phyloP scores from a whole-genome alignment of 2,113 vertebrate genomes.

The Shinisaurus crocodilurus region DNA sequence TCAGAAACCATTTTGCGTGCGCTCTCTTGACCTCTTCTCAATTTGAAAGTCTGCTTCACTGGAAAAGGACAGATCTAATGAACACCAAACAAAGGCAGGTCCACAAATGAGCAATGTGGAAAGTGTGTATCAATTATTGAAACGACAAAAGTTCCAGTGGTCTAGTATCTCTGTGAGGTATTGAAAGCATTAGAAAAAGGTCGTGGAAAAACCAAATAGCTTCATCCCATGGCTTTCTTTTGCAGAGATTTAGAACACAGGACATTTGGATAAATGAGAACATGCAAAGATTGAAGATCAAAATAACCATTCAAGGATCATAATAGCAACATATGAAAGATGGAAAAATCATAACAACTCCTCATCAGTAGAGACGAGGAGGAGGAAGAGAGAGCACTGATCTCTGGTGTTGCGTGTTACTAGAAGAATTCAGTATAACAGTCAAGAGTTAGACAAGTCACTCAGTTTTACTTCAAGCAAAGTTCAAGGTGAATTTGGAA shows the following conservation, averaged over 20 bases:
- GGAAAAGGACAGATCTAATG: slow-evolving; percentile 51
- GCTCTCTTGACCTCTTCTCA: slow-evolving; percentile 61
- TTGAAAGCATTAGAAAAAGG: slow-evolving; percentile 28
- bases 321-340: not conserved
- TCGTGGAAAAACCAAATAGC: not conserved
- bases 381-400: not conserved
- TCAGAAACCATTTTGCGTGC: slow-evolving; percentile 55
- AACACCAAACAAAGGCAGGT: slow-evolving; percentile 47
- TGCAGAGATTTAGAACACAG: not conserved
- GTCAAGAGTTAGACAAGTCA: not conserved
- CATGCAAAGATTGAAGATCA: not conserved
- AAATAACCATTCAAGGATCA: not conserved
- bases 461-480: not conserved
- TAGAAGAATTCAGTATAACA: not conserved
- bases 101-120: slow-evolving; percentile 59
- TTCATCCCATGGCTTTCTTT: not conserved
- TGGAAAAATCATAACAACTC: not conserved
- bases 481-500: not conserved
- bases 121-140: slow-evolving; percentile 67
- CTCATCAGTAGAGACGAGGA: not conserved
- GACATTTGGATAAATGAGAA: not conserved
- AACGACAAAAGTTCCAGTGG: slow-evolving; percentile 62
- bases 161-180: slow-evolving; percentile 52
- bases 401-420: not conserved
- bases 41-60: slow-evolving; percentile 55